These are phyloP conservation scores for Scaptomyza cyrtandrae DNA, from an alignment of 2,888 invertebrate species.

Conservation along the genomic window DNA sequence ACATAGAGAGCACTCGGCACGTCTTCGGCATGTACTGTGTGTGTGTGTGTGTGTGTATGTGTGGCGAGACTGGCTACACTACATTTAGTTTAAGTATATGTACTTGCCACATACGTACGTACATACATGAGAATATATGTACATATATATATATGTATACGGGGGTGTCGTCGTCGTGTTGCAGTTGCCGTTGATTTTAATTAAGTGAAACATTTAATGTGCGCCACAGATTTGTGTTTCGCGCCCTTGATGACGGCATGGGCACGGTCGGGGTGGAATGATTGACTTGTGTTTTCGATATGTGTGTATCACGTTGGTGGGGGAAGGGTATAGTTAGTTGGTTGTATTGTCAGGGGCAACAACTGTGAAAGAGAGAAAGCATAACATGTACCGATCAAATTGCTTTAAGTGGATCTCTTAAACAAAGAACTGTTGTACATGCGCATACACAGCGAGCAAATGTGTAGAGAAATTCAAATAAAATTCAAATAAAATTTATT, in stretches of 20 bases:
- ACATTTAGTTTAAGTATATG: conserved; percentile 15
- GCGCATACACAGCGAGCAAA: not conserved
- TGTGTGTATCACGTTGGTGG: too few species aligned
- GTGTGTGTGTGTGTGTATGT: not conserved
- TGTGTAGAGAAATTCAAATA: too few species aligned
- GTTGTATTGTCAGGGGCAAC: conserved; percentile 15
- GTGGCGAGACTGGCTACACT: conserved; percentile 18
- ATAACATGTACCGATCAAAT: conserved; percentile 47
- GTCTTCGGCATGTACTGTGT: conserved; percentile 23
- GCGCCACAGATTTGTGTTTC: conserved; percentile 68
- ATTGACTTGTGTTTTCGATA: not conserved
- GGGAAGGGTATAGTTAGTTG: too few species aligned
- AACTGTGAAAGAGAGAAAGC: not conserved
- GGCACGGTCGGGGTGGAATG: not conserved
- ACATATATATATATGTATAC: too few species aligned
- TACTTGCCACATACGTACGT: conserved; percentile 7
- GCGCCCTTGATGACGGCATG: conserved; percentile 62
- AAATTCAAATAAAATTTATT: too few species aligned
- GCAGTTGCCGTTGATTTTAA: conserved; percentile 69
- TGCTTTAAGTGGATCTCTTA: conserved; percentile 36
- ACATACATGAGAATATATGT: conserved; percentile 1
- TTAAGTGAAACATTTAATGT: conserved; percentile 74
- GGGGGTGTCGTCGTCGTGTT: conserved; percentile 63
- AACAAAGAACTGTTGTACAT: conserved; percentile 16
- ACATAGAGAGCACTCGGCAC: conserved; percentile 43